Base-by-base conservation (phyloP, 2,888 invertebrate species). In the Myopa testacea region DNA sequence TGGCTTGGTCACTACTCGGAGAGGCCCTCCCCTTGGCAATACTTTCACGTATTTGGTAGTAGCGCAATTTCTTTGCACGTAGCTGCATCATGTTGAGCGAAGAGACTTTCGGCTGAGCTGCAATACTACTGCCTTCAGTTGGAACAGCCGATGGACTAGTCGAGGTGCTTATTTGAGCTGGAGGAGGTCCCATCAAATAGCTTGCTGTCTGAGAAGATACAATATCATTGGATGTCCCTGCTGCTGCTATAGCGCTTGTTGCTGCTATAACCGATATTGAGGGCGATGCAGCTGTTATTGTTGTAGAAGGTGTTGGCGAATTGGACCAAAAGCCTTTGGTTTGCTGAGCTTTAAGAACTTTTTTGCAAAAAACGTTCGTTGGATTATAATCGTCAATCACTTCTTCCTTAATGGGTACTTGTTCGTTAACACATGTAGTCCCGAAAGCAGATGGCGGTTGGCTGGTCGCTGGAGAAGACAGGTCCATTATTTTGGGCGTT, bases 71-170 rank as follows among this genome's bases (percentile, higher is more conserved):
- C 76, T 86, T 86, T 88, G 90, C 86, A 87, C 91, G 89, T 89
- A 91, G 74, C 69, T 86, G 87, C 55, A 69, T 83, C 89, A 90
- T 87, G 90, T 91, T 88, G 40, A 87, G 91, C 85, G 88, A 91
- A 81, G 91, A 88, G 83, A 90, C 90, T 84, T 91, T 90, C 77
- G 85, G 85, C 8, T 79, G 62, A 63, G 80, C 79, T 19, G 74
- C 52, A 3, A 45, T 67, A 37, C n/a, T 67, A 37, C n/a, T 68
- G 74, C 52, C 16, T 38, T 60, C 62, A 12, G 82, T 81, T 14
- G 85, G 87, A 83, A 76, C 38, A 76, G 79, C 34, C 55, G 79
- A 52, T n/a, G 85, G 87, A 84, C 84, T 87, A 40, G 84, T 80
- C 12, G 84, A 85, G 76, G 84, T 85, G 65, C 84, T 81, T 72